Evolutionary conservation across 2,113 vertebrate genomes (phyloP).

Genomic region (Centrocercus urophasianus): DNA sequence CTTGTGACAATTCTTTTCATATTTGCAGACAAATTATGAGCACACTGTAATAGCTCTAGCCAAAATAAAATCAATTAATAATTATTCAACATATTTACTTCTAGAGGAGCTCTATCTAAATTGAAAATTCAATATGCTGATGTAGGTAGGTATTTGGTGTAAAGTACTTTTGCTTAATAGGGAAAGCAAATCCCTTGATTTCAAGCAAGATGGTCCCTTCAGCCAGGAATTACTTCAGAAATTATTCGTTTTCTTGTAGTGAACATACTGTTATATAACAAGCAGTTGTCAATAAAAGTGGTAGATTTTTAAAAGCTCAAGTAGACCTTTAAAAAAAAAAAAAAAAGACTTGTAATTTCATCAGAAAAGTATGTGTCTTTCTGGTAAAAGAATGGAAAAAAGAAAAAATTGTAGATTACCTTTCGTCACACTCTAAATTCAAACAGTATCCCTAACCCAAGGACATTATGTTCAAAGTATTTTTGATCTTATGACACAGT

Average conservation of each 20-base stretch:
- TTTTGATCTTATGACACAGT: background rate
- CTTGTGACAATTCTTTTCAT: background rate
- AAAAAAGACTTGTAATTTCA: background rate
- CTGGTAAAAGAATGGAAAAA: background rate
- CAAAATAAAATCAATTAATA: constrained; percentile 71
- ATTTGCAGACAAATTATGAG: constrained; percentile 60
- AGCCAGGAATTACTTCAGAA: background rate
- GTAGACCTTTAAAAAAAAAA: background rate
- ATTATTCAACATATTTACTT: constrained; percentile 63
- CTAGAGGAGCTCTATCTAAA: constrained; percentile 19
- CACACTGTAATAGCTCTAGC: constrained; percentile 26
- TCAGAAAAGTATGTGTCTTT: background rate
- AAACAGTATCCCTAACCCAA: background rate
- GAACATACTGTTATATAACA: background rate
- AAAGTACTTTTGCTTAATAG: constrained; percentile 36
- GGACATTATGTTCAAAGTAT: background rate
- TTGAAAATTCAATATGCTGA: constrained; percentile 67
- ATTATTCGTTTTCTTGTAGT: background rate
- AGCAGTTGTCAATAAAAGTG: background rate
- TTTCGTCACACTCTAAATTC: background rate
- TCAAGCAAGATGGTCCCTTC: background rate
- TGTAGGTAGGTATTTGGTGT: background rate
- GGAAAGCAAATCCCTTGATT: constrained; percentile 17
- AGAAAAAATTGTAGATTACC: background rate
- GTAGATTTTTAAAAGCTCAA: background rate